Percentiles rank a stretch among this genome's conserved stretches.
Conservation (phyloP, 2,888 invertebrate genomes). For the Pantelozetes paolii region DNA sequence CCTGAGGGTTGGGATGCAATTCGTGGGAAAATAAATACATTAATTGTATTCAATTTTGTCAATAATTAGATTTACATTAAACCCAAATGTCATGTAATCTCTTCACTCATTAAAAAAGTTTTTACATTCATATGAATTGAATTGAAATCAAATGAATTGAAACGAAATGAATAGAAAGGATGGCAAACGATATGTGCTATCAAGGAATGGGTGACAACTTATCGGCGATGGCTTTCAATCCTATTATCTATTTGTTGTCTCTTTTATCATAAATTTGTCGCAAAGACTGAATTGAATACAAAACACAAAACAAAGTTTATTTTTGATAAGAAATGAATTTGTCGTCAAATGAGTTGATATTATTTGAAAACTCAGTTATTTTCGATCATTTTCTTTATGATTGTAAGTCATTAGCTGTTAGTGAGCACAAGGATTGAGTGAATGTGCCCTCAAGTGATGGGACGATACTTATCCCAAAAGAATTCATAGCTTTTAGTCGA, state of each 20-base stretch:
- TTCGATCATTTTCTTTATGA: not conserved
- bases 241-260: not conserved
- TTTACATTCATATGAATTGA: conserved; percentile 15
- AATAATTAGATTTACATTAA: conserved; percentile 36
- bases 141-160: conserved; percentile 2
- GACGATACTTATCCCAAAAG: conserved; percentile 32
- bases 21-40: conserved; percentile 37
- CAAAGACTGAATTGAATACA: conserved; percentile 9
- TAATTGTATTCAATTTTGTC: conserved; percentile 22
- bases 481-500: conserved; percentile 26
- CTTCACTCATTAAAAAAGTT: conserved; percentile 24
- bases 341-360: conserved; percentile 18
- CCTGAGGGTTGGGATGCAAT: conserved; percentile 25
- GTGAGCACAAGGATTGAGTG: conserved; percentile 7
- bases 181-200: conserved; percentile 27
- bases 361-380: conserved; percentile 3
- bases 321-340: conserved; percentile 6
- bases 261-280: not conserved
- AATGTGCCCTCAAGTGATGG: conserved; percentile 35
- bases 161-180: conserved; percentile 8
- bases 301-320: not conserved
- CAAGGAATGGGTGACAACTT: conserved; percentile 5
- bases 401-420: conserved; percentile 24
- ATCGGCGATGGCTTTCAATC: not conserved
- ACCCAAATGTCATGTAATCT: conserved; percentile 4